Base-by-base conservation (phyloP, 2,113 vertebrate genomes). In the Saimiri boliviensis region DNA sequence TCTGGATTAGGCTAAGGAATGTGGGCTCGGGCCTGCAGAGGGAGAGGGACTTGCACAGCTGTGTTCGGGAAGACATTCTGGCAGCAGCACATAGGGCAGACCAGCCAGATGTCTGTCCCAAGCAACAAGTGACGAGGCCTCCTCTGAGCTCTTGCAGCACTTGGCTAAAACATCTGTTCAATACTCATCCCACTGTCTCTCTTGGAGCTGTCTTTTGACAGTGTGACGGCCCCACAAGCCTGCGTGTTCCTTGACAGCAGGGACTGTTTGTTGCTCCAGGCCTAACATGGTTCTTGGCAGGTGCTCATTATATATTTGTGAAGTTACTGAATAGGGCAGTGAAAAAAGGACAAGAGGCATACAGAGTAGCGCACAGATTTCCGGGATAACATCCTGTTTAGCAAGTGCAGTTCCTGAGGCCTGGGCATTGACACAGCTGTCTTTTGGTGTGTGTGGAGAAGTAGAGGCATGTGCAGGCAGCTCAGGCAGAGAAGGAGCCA, bases 281-380 rank as follows among this genome's bases (percentile, higher is more conserved):
- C 63, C 90, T 63, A 83, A 97, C 52, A 47, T n/a, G 74, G 68
- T 73, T 97, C 95, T 97, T 97, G 97, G 95, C 97, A 97, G 87
- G 84, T 97, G 93, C 58, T 98, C 93, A 37, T 95, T 97, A 42
- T 95, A 54, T 77, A 84, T 92, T 96, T 97, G 97, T 30, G 21
- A 93, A 95, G 92, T 94, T 93, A 89, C 97, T 98, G 94, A 98
- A 97, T 95, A 84, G 92, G 86, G 86, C 80, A 95, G 70, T 97
- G 95, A 89, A 45, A 77, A 85, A 90, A 81, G 92, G 37, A 96
- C 97, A 95, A 97, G 81, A 40, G 49, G 21, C 1, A 0, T 81
- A 92, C 87, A 94, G 91, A 97, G 45, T 89, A 84, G 54, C 63
- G 87, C 45, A 37, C 76, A 73, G 56, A 83, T 87, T 92, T 95